phyloP scores from a whole-genome alignment of 1,140 invertebrate species.

The Drosophila parabipectinata region DNA sequence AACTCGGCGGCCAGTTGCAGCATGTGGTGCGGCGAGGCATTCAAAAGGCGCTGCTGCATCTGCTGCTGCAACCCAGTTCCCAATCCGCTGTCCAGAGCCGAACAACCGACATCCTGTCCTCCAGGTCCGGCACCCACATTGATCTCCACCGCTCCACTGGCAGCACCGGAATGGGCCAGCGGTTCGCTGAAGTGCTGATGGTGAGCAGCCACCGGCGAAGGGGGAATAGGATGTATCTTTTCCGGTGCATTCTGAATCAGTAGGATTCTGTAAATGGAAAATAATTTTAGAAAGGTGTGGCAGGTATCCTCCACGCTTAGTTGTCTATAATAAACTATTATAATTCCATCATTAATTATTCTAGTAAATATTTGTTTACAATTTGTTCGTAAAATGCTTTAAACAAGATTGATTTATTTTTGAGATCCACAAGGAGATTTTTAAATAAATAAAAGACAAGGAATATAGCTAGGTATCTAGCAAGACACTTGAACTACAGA shows the following conservation, averaged over 20 bases:
- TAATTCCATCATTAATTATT: neutral
- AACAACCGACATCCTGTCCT: constrained; percentile 49
- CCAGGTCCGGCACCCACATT: constrained; percentile 38
- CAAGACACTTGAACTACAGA: neutral
- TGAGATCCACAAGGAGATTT: neutral
- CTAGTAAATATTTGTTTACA: neutral
- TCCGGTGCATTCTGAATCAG: constrained; percentile 95
- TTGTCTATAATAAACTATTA: constrained; percentile 19
- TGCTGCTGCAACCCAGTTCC: constrained; percentile 48
- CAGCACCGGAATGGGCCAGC: constrained; percentile 38
- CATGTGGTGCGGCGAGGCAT: constrained; percentile 68
- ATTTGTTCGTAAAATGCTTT: neutral
- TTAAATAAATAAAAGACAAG: neutral
- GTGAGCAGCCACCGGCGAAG: constrained; percentile 81
- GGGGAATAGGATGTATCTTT: constrained; percentile 87
- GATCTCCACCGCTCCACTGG: constrained; percentile 61
- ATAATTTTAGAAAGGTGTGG: neutral
- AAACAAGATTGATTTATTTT: neutral
- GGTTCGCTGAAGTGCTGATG: constrained; percentile 65
- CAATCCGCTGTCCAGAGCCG: constrained; percentile 45
- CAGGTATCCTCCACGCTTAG: neutral
- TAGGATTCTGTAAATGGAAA: constrained; percentile 88
- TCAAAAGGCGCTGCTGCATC: constrained; percentile 61
- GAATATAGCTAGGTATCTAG: neutral
- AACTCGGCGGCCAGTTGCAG: constrained; percentile 62